Evolutionary conservation across 1,140 invertebrate genomes (phyloP).

Genomic region (Drepana arcuata): DNA sequence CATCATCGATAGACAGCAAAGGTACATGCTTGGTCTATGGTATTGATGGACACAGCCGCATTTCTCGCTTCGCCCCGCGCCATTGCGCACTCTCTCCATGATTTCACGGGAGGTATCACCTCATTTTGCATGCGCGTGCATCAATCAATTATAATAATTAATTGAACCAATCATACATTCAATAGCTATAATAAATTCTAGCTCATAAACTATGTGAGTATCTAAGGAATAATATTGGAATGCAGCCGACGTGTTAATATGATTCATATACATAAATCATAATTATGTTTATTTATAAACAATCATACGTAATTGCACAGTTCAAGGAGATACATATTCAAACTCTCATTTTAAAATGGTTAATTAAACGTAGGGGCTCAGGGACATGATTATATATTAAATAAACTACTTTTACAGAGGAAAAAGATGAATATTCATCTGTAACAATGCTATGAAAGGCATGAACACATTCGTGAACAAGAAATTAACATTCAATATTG

Average conservation of each 20-base stretch:
- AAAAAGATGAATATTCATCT: too few species aligned
- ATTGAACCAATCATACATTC: too few species aligned
- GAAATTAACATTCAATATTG: too few species aligned
- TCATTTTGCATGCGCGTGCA: conserved; percentile 55
- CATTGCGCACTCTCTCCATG: conserved; percentile 51
- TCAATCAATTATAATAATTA: conserved; percentile 50
- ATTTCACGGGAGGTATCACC: conserved; percentile 53
- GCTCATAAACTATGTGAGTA: conserved; percentile 16
- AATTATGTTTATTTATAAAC: not conserved
- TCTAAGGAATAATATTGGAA: conserved; percentile 17
- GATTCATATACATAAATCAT: conserved; percentile 8
- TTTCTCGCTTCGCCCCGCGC: conserved; percentile 44
- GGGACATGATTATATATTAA: too few species aligned
- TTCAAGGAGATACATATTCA: not conserved
- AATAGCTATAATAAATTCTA: conserved; percentile 42
- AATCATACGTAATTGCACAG: not conserved
- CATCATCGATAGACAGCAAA: too few species aligned
- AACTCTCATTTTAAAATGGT: too few species aligned
- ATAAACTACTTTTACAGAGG: too few species aligned
- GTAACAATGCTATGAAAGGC: too few species aligned
- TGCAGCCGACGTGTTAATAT: too few species aligned
- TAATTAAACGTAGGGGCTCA: too few species aligned
- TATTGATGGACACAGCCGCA: conserved; percentile 31
- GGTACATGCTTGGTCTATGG: conserved; percentile 10
- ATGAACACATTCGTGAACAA: too few species aligned